Base-by-base conservation (phyloP, 2,797 vertebrate genomes). In the Momotus momota region DNA sequence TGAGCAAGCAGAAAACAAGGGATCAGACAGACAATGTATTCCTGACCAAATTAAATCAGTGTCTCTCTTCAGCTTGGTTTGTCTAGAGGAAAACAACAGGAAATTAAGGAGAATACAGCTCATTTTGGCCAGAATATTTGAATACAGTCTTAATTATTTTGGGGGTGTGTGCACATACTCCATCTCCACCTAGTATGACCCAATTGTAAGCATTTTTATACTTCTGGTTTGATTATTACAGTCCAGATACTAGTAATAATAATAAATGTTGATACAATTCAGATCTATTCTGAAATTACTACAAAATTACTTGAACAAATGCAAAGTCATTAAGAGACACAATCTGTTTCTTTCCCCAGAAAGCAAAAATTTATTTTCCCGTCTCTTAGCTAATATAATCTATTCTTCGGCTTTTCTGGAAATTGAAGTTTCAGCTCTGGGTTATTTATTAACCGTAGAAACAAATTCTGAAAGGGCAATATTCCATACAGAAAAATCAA, bases 1-100 rank as follows among this genome's bases (percentile, higher is more conserved):
- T 21, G 3, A 96, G 62, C 66, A 93, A 91, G 74, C 57, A 95
- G 80, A 96, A 98, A 97, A 96, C 57, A 88, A 93, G 88, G 46
- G 92, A 96, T 94, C 95, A 94, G 88, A 35, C 78, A 93, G 81
- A 85, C 69, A 93, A 31, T 7, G 7, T 64, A 88, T 75, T 75
- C 84, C 86, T 90, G 52, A 54, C 62, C 74, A 93, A 95, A 97
- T 96, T 90, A 93, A 91, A 96, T 93, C 80, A 90, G 57, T 58
- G 61, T 80, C 65, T 86, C 80, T 87, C 65, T 89, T 81, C 94
- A 94, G 65, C 89, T 84, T 48, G 67, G 46, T 45, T 96, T 93
- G 85, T 93, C 85, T 67, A 61, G 81, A 62, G 83, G 25, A 93
- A 95, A 95, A 93, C 51, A 94, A 49, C 73, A 73, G 81, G 77